Evolutionary conservation across 2,888 invertebrate species (phyloP).

Genomic region (Rotaria magnacalcarata): DNA sequence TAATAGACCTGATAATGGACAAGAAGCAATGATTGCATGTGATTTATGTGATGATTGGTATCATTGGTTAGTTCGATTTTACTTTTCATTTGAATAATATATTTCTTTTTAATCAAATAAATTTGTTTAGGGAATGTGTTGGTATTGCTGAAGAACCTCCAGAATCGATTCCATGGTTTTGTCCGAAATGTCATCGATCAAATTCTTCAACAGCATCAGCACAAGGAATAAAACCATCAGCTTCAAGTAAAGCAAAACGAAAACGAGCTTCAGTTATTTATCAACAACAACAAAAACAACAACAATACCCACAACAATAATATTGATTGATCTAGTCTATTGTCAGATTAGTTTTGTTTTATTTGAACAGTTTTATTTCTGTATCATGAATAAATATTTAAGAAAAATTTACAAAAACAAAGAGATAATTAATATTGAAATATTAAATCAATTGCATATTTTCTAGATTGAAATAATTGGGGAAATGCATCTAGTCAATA

Average conservation of each 20-base stretch:
- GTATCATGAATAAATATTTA: background rate
- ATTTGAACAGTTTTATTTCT: constrained; percentile 9
- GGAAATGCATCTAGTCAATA: background rate
- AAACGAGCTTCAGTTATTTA: background rate
- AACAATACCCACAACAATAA: background rate
- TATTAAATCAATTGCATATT: background rate
- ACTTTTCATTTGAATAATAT: no score
- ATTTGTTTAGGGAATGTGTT: background rate
- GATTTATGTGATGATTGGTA: constrained; percentile 32
- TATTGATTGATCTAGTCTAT: background rate
- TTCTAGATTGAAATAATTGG: background rate
- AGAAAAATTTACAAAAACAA: no score
- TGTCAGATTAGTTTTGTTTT: constrained; percentile 24
- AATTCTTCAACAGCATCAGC: constrained; percentile 16
- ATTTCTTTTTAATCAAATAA: background rate
- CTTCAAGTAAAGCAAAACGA: constrained; percentile 21
- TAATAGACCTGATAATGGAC: constrained; percentile 10
- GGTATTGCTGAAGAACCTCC: constrained; percentile 7
- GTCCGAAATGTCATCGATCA: constrained; percentile 27
- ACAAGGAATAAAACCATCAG: background rate
- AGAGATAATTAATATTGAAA: background rate
- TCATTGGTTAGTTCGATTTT: background rate
- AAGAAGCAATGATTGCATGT: constrained; percentile 21
- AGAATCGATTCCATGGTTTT: background rate
- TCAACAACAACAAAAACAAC: constrained; percentile 7